Percentiles rank a stretch among this genome's conserved stretches.
Conservation (phyloP, 2,888 invertebrate species). For the Pheosia gnoma region DNA sequence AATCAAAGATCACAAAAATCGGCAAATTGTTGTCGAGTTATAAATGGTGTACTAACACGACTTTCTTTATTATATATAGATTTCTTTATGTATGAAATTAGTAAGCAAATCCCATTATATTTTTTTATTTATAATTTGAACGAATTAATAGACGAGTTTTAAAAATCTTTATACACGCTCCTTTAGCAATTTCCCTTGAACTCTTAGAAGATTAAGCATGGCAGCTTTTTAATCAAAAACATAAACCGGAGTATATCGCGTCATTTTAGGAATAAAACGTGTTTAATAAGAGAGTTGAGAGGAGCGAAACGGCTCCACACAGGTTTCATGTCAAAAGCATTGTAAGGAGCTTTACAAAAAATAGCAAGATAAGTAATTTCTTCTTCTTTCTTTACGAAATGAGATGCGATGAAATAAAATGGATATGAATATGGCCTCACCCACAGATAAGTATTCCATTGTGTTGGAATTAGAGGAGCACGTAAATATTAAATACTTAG, state of each 20-base stretch:
- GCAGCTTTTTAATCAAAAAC: conserved; percentile 54
- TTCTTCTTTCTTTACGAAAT: too few species aligned
- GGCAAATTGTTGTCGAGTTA: too few species aligned
- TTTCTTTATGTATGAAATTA: too few species aligned
- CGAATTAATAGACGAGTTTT: neutral
- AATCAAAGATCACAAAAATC: too few species aligned
- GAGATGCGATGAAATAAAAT: too few species aligned
- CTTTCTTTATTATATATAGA: too few species aligned
- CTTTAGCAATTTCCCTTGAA: conserved; percentile 11
- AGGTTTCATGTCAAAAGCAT: conserved; percentile 54
- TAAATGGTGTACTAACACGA: too few species aligned
- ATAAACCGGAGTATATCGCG: conserved; percentile 40
- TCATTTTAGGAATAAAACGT: conserved; percentile 39
- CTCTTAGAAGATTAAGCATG: conserved; percentile 34
- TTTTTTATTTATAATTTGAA: too few species aligned
- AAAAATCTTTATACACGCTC: neutral
- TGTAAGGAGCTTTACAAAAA: conserved; percentile 27
- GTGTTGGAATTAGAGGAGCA: conserved; percentile 13
- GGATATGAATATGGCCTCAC: too few species aligned
- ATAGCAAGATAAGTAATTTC: conserved; percentile 29
- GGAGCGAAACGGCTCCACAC: conserved; percentile 14
- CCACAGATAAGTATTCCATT: conserved; percentile 15
- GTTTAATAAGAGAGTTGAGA: conserved; percentile 36
- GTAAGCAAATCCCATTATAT: too few species aligned
- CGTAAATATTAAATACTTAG: neutral